Evolutionary conservation across 1,140 invertebrate species (phyloP).

Genomic region (Hetaerina americana): DNA sequence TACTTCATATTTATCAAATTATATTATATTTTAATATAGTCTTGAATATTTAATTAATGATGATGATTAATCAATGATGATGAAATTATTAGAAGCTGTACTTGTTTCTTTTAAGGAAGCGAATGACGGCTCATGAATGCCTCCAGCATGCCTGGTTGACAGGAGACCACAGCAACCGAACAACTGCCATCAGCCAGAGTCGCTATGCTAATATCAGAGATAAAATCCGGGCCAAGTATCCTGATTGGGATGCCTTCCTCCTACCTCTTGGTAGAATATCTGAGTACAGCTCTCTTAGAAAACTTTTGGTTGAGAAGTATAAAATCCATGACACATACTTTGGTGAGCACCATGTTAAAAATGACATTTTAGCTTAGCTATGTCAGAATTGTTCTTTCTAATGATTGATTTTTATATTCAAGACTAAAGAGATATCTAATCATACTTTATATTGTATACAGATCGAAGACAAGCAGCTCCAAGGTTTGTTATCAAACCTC

Average conservation of each 20-base stretch:
- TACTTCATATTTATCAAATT: not conserved
- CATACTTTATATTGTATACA: constrained; percentile 24
- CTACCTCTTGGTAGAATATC: constrained; percentile 91
- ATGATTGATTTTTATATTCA: constrained; percentile 1
- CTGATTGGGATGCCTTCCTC: constrained; percentile 83
- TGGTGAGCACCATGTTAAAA: constrained; percentile 39
- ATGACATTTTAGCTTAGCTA: not conserved
- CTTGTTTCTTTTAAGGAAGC: constrained; percentile 50
- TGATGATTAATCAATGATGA: not conserved
- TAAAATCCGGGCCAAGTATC: constrained; percentile 69
- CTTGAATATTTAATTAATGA: not conserved
- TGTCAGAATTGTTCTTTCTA: not conserved
- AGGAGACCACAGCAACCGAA: constrained; percentile 63
- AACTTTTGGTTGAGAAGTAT: constrained; percentile 91
- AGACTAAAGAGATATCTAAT: constrained; percentile 12
- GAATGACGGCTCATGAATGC: constrained; percentile 96
- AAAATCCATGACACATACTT: constrained; percentile 92
- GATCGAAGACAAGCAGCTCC: constrained; percentile 95
- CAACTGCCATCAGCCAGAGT: constrained; percentile 56
- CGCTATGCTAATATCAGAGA: constrained; percentile 79
- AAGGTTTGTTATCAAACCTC: constrained; percentile 91
- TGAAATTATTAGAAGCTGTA: constrained; percentile 4
- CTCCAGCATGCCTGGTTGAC: constrained; percentile 89
- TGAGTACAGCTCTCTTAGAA: constrained; percentile 94
- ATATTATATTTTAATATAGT: not conserved